Base-by-base conservation (phyloP, 2,113 vertebrate genomes). In the Zapus hudsonius region DNA sequence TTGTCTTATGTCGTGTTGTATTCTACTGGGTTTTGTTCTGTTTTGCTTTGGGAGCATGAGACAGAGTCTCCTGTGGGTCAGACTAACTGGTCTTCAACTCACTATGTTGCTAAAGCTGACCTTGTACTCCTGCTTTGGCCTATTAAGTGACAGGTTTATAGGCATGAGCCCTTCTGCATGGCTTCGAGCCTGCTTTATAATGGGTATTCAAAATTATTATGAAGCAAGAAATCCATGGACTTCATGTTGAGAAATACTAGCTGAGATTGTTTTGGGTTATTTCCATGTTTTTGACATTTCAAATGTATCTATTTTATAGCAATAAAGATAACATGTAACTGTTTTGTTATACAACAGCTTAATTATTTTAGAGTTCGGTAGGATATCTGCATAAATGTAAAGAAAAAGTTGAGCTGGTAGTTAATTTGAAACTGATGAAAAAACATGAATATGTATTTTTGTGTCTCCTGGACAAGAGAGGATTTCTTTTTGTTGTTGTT, bases 311-410 rank as follows among this genome's bases (percentile, higher is more conserved):
- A 76, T 67, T 83, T 89, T 89, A 67, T 67, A 88, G 64, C 4
- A 73, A 20, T 66, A 25, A 27, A 25, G 69, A 84, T 84, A 87
- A 55, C 88, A 66, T 72, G 23, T 42, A 76, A 85, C 89, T 88
- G 75, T 90, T 80, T 92, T 61, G 79, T 87, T 80, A 73, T 33
- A 82, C 23, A 25, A 42, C 22, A 82, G 81, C 38, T 76, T 92
- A 74, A 84, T 93, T 90, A 66, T 92, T n/a, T 93, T 89, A 63
- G 13, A 94, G 42, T 80, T 89, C 73, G 63, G 64, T 13, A 57
- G 7, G 52, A 84, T 90, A 73, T 72, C 29, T 63, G 42, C 25
- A 82, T 63, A 67, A 89, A 90, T 69, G 52, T 61, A 92, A 76
- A 66, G 29, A 66, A 31, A 66, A 33, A 85, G 17, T 59, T 59